Conservation (phyloP, 2,888 invertebrate species). For the Pollenia griseotomentosa region DNA sequence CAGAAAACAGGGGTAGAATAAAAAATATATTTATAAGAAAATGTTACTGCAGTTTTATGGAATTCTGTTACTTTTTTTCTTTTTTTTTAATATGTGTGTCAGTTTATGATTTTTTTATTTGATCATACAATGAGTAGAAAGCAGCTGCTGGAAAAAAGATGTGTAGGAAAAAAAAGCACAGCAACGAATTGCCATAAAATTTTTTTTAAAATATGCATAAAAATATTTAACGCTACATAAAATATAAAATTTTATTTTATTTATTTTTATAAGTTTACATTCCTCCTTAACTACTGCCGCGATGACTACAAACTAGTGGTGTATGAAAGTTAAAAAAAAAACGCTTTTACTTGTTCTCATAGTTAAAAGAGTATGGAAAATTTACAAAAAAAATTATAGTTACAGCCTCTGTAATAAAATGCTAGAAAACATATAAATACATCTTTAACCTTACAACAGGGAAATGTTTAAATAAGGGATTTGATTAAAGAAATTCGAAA, state of each 20-base stretch:
- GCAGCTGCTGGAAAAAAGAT: slow-evolving; percentile 38
- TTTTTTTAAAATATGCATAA: slow-evolving; percentile 74
- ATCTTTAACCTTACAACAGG: slow-evolving; percentile 13
- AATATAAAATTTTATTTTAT: slow-evolving; percentile 60
- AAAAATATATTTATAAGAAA: slow-evolving; percentile 19
- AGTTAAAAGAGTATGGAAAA: slow-evolving; percentile 35
- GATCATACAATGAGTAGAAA: slow-evolving; percentile 44
- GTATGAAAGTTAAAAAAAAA: slow-evolving; percentile 48
- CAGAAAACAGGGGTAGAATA: slow-evolving; percentile 43
- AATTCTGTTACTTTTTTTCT: slow-evolving; percentile 6
- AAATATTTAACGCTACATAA: slow-evolving; percentile 75
- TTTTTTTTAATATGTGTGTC: slow-evolving; percentile 40
- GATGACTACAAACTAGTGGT: slow-evolving; percentile 50
- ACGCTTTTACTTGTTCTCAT: slow-evolving; percentile 23
- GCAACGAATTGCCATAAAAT: slow-evolving; percentile 68
- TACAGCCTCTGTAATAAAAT: slow-evolving; percentile 63
- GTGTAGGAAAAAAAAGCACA: neutral
- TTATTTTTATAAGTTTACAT: slow-evolving; percentile 52
- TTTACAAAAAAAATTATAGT: neutral
- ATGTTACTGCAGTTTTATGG: slow-evolving; percentile 48
- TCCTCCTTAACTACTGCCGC: slow-evolving; percentile 41
- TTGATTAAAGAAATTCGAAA: neutral
- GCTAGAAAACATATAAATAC: slow-evolving; percentile 50
- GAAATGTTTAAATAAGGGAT: neutral
- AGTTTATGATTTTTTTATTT: slow-evolving; percentile 38